Evolutionary conservation across 2,797 vertebrate genomes (phyloP), one percentile per base, ranked within the genome.

Genomic region (Notolabrus celidotus): DNA sequence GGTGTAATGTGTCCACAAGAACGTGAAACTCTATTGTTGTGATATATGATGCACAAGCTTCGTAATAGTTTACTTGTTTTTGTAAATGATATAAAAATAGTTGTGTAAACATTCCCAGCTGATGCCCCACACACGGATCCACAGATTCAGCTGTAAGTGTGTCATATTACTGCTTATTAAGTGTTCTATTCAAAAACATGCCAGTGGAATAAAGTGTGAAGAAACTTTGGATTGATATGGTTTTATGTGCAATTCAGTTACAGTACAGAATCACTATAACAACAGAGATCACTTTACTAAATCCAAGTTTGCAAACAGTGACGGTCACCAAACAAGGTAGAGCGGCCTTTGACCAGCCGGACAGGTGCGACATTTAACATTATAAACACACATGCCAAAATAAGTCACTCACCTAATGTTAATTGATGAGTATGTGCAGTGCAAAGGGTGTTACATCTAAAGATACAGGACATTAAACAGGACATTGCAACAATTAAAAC

Each of bases 71-170:
- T 0, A 17, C 34, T 33, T 46, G 1, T 34, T 2, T 14, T 50
- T 65, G 36, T 39, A n/a, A 27, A 52, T 19, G 57, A 43, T 29
- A 31, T 12, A 12, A 8, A 19, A 14, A 42, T 20, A 46, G 52
- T 45, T 29, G 5, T 59, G 67, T 71, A 67, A 54, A 57, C 60
- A 65, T 9, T 19, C 9, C 23, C 6, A 10, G 39, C 46, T 10
- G n/a, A 5, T 4, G 3, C 19, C 38, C 33, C 20, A 8, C 4
- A 27, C 43, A 43, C 45, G 14, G 33, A 36, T 14, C 9, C 20
- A n/a, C 54, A 62, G 2, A 56, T 27, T 7, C 19, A 3, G 0
- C 49, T 12, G n/a, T 31, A 1, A 52, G 70, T 39, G 11, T 14
- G 29, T n/a, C n/a, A n/a, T n/a, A n/a, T n/a, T n/a, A n/a, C n/a